Percentiles rank a stretch among this genome's conserved stretches.
Conservation (phyloP, 2,888 invertebrate genomes). For the Pollenia labialis region DNA sequence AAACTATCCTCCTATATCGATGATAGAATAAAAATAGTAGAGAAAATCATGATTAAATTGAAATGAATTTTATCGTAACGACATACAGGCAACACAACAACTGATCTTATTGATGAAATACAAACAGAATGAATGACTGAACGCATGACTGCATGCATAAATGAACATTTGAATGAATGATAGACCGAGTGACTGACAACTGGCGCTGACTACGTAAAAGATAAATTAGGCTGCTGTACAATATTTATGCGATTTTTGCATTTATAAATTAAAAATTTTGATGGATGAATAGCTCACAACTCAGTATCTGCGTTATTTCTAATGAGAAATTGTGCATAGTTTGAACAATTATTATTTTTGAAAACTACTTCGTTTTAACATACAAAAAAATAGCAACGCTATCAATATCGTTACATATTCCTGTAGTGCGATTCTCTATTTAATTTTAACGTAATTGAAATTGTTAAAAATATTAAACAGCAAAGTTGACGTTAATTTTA, state of each 20-base stretch:
- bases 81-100: constrained; percentile 31
- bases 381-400: too few relatives aligned
- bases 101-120: constrained; percentile 71
- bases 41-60: constrained; percentile 55
- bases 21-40: not conserved
- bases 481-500: too few relatives aligned
- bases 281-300: constrained; percentile 78
- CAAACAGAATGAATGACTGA: constrained; percentile 80
- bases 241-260: constrained; percentile 71
- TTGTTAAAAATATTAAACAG: too few relatives aligned
- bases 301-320: constrained; percentile 1
- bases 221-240: constrained; percentile 18
- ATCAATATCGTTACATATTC: not conserved
- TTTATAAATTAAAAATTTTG: constrained; percentile 81
- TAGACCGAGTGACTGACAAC: constrained; percentile 13
- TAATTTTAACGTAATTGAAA: too few relatives aligned
- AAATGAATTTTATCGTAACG: constrained; percentile 58
- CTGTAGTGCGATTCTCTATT: too few relatives aligned
- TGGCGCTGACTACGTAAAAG: not conserved
- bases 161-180: constrained; percentile 70
- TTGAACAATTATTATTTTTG: not conserved
- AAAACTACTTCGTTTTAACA: not conserved
- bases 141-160: constrained; percentile 66
- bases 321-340: constrained; percentile 33
- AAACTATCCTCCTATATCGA: not conserved